Conservation (phyloP, 2,113 vertebrate species). For the Oceanites oceanicus region DNA sequence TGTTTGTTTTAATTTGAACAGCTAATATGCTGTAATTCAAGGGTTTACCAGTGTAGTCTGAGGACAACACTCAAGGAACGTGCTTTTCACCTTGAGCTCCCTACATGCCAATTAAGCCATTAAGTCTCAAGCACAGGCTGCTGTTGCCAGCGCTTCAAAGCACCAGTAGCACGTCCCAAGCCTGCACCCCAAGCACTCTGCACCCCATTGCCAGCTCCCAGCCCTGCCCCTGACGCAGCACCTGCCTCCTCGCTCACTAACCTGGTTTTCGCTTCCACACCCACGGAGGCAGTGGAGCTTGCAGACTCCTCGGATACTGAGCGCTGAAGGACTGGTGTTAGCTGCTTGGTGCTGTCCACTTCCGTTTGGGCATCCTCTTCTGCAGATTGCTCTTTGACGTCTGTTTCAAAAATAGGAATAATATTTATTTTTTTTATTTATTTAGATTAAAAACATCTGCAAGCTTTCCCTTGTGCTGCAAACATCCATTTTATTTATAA, state of each 20-base stretch:
- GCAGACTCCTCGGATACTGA: slow-evolving; percentile 83
- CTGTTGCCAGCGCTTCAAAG: background rate
- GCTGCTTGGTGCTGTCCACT: slow-evolving; percentile 74
- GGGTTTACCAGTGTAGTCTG: background rate
- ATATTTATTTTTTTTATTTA: background rate
- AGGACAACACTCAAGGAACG: background rate
- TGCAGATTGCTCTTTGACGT: slow-evolving; percentile 79
- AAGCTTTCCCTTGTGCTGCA: background rate
- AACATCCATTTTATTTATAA: background rate
- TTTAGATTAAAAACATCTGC: background rate
- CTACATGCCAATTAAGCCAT: background rate
- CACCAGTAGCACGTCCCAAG: background rate
- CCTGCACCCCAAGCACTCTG: background rate
- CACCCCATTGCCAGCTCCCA: background rate
- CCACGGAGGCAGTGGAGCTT: slow-evolving; percentile 80
- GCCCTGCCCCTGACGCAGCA: background rate
- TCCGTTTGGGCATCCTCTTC: slow-evolving; percentile 72
- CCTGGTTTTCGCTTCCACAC: slow-evolving; percentile 88
- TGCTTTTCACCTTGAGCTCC: background rate
- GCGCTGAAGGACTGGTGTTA: slow-evolving; percentile 79
- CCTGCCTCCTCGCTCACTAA: slow-evolving; percentile 29
- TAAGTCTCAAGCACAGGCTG: background rate
- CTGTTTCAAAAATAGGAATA: slow-evolving; percentile 41
- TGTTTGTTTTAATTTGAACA: background rate
- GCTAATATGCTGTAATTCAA: background rate